Evolutionary conservation across 2,888 invertebrate species (phyloP), one percentile per base, ranked within the genome.

Genomic region (Leptinotarsa juncta): DNA sequence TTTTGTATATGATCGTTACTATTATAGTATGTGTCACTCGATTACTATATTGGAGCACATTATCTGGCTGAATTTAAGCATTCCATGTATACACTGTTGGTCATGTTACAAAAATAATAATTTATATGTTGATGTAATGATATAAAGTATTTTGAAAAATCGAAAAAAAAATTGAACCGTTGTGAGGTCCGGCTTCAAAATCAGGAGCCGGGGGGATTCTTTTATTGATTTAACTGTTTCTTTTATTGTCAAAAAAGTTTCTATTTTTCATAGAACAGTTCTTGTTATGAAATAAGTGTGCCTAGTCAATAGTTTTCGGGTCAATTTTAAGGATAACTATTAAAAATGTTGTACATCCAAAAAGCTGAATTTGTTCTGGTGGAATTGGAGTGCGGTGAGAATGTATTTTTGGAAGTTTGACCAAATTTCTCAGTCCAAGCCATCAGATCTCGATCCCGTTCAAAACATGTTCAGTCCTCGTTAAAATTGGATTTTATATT

Each of bases 281-380:
- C 90, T 90, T 90, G 90, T 90, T 90, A 90, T 86, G 66, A 86
- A 90, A 89, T 90, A 91, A 90, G 90, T 91, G 91, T 91, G 91
- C 91, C 91, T 91, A 91, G 91, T 91, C 90, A 90, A 90, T 90
- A 90, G 90, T 89, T 89, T 90, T 90, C 90, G 89, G 89, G 90
- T 90, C 90, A 91, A 90, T 83, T 84, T 84, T 85, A 85, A 85
- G 82, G 70, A 57, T 74, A 60, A 70, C 72, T 75, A 69, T 73
- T 66, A 53, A 70, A 71, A 74, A 72, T 74, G 73, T 76, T 76
- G 75, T 73, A 70, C 75, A 71, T 73, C 73, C 73, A 55, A 60
- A 76, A 72, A 62, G 71, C 70, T 70, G 71, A 72, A 71, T 69
- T 65, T 74, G 60, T 67, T 60, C 48, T 67, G 67, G 71, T 71